phyloP scores from a whole-genome alignment of 2,113 vertebrate genomes.

The Pangasianodon gigas region DNA sequence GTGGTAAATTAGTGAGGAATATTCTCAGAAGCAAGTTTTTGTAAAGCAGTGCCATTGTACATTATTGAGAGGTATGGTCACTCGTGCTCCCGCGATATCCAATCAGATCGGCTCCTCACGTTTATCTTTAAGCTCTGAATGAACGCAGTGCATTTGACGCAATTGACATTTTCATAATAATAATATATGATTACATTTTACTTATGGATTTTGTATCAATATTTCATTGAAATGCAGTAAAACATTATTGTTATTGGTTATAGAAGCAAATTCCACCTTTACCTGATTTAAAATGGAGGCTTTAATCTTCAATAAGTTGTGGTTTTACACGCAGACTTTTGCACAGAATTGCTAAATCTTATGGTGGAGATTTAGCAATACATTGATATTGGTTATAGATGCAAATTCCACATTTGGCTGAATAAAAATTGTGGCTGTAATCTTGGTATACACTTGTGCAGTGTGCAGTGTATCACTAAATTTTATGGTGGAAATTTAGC shows the following conservation, averaged over 20 bases:
- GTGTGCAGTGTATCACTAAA: not conserved
- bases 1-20: too few species aligned
- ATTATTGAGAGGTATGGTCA: too few species aligned
- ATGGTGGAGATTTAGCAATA: not conserved
- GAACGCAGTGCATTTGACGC: too few species aligned
- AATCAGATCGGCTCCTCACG: too few species aligned
- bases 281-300: not conserved
- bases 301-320: not conserved
- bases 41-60: too few species aligned
- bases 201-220: not conserved
- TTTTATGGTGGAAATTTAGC: not conserved
- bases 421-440: not conserved
- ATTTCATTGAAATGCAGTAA: not conserved
- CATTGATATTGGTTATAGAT: not conserved
- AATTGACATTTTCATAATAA: too few species aligned
- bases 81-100: too few species aligned
- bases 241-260: not conserved
- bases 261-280: not conserved
- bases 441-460: not conserved
- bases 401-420: not conserved
- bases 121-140: too few species aligned
- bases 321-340: not conserved
- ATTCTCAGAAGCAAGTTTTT: too few species aligned
- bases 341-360: not conserved
- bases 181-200: not conserved